A percentile compares a stretch with the other conserved stretches of the same genome.
Conservation (phyloP, 1,140 invertebrate species). For the Drosophila takahashii region DNA sequence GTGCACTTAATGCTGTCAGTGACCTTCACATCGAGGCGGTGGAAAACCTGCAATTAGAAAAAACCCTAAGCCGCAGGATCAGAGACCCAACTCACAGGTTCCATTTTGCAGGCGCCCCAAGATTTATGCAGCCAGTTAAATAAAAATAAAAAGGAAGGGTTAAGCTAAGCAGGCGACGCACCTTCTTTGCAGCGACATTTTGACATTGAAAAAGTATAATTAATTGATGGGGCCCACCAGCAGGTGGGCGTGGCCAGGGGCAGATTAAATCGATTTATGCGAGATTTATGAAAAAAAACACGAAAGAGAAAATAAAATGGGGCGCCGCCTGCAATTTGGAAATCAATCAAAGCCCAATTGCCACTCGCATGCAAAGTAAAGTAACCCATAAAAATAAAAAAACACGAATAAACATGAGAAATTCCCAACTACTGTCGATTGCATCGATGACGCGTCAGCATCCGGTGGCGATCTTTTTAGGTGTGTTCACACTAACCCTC, state of each 20-base stretch:
- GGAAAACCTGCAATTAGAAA: slow-evolving; percentile 71
- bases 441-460: slow-evolving; percentile 52
- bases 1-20: slow-evolving; percentile 61
- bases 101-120: slow-evolving; percentile 47
- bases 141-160: slow-evolving; percentile 8
- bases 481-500: slow-evolving; percentile 49
- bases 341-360: slow-evolving; percentile 64
- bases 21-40: slow-evolving; percentile 63
- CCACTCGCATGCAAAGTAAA: slow-evolving; percentile 40
- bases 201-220: slow-evolving; percentile 80
- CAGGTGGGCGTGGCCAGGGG: slow-evolving; percentile 55
- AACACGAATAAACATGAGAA: slow-evolving; percentile 23
- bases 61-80: slow-evolving; percentile 58
- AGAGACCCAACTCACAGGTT: slow-evolving; percentile 33
- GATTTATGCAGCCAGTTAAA: slow-evolving; percentile 49
- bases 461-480: slow-evolving; percentile 60
- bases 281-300: slow-evolving; percentile 56
- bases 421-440: slow-evolving; percentile 58
- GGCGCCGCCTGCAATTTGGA: slow-evolving; percentile 47
- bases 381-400: slow-evolving; percentile 23
- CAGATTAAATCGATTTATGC: slow-evolving; percentile 45
- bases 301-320: slow-evolving; percentile 14
- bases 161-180: slow-evolving; percentile 11
- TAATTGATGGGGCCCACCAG: slow-evolving; percentile 65
- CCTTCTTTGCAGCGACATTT: slow-evolving; percentile 52